phyloP scores from a whole-genome alignment of 2,113 vertebrate genomes.

The Psilopogon haemacephalus region DNA sequence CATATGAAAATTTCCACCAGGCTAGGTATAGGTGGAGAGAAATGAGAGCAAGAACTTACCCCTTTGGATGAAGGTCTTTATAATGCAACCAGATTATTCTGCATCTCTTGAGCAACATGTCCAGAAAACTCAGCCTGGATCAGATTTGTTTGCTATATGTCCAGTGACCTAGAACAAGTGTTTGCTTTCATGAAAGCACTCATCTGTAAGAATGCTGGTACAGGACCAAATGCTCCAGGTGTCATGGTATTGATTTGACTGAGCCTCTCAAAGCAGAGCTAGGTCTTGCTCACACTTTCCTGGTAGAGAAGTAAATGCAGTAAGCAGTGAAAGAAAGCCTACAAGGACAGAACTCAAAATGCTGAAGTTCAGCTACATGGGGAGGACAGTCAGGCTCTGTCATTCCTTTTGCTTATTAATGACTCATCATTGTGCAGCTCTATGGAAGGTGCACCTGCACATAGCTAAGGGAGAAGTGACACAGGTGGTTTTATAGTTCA shows the following conservation, averaged over 20 bases:
- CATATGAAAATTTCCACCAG: background rate
- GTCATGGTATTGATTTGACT: background rate
- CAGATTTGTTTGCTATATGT: background rate
- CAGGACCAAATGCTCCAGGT: background rate
- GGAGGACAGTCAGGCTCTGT: background rate
- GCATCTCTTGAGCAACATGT: background rate
- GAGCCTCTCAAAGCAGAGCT: background rate
- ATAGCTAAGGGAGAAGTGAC: background rate
- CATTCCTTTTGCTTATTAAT: background rate
- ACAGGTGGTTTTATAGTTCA: background rate
- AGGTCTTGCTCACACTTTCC: background rate
- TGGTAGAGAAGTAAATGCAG: background rate
- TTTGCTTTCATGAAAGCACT: background rate
- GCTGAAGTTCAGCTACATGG: background rate
- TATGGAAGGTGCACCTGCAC: background rate
- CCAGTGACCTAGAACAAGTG: background rate
- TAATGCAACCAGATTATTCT: background rate
- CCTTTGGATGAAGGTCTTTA: background rate
- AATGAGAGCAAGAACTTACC: background rate
- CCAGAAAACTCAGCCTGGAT: background rate
- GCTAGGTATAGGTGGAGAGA: background rate
- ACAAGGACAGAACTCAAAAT: background rate
- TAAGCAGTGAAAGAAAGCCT: background rate
- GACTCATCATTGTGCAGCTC: background rate
- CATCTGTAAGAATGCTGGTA: background rate